Percentiles rank a stretch among this genome's conserved stretches.
Conservation (phyloP, 2,113 vertebrate species). For the Chaetodon trifascialis region DNA sequence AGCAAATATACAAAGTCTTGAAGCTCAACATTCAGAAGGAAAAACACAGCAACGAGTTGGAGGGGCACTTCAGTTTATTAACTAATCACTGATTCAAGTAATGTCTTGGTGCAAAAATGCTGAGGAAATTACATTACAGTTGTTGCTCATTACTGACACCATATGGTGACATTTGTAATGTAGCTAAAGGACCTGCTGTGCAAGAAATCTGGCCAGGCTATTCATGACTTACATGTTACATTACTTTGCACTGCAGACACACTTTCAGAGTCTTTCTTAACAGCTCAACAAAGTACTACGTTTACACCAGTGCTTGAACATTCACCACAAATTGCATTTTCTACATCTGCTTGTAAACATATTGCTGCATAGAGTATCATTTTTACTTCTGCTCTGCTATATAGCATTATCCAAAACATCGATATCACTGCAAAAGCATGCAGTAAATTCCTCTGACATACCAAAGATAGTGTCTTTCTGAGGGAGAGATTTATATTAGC, state of each 20-base stretch:
- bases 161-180: constrained; percentile 6
- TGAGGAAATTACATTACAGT: constrained; percentile 9
- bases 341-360: constrained; percentile 15
- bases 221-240: background rate
- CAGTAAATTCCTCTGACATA: background rate
- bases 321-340: background rate
- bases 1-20: background rate
- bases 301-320: background rate
- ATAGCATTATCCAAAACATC: background rate
- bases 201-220: background rate
- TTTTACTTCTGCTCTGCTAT: background rate
- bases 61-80: constrained; percentile 56
- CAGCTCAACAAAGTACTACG: background rate
- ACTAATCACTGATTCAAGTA: constrained; percentile 26
- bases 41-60: background rate
- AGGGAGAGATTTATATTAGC: background rate
- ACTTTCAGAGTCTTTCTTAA: constrained; percentile 6
- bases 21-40: background rate
- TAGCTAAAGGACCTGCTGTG: background rate
- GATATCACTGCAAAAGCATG: constrained; percentile 4
- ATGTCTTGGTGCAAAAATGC: constrained; percentile 49
- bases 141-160: constrained; percentile 40
- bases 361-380: background rate
- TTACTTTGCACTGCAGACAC: constrained; percentile 16
- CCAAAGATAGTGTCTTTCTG: background rate